phyloP scores from a whole-genome alignment of 92 coral and sea anemone species.

The Pocillopora grandis region DNA sequence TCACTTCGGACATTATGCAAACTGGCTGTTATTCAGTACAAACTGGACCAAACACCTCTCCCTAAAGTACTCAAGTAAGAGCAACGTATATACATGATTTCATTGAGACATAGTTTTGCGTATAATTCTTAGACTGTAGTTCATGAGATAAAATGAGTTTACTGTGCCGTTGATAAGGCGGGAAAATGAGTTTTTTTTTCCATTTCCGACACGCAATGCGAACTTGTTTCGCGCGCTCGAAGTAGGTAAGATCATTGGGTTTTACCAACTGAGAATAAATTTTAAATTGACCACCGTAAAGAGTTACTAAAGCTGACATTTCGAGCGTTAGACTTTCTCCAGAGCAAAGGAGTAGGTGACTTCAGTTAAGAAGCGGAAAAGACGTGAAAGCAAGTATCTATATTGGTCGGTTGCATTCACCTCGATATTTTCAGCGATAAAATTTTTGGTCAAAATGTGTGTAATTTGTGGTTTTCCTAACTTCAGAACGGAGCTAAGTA shows the following conservation, averaged over 20 bases:
- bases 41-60: slow-evolving; percentile 67
- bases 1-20: slow-evolving; percentile 89
- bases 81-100: neutral
- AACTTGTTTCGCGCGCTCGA: neutral
- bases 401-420: too few relatives aligned
- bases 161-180: neutral
- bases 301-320: too few relatives aligned
- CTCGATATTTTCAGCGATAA: too few relatives aligned
- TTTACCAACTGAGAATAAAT: too few relatives aligned
- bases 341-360: too few relatives aligned
- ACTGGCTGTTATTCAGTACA: slow-evolving; percentile 82
- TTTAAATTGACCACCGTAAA: too few relatives aligned
- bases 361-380: too few relatives aligned
- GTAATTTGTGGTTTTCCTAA: neutral
- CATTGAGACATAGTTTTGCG: neutral
- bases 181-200: neutral
- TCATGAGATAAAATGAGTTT: neutral
- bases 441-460: neutral
- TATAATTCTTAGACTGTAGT: neutral
- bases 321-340: too few relatives aligned
- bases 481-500: slow-evolving; percentile 58
- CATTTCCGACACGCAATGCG: neutral
- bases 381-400: too few relatives aligned
- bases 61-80: slow-evolving; percentile 88
- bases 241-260: too few relatives aligned